Conservation (phyloP, 1,140 invertebrate genomes). For the Pogonognathellus flavescens region DNA sequence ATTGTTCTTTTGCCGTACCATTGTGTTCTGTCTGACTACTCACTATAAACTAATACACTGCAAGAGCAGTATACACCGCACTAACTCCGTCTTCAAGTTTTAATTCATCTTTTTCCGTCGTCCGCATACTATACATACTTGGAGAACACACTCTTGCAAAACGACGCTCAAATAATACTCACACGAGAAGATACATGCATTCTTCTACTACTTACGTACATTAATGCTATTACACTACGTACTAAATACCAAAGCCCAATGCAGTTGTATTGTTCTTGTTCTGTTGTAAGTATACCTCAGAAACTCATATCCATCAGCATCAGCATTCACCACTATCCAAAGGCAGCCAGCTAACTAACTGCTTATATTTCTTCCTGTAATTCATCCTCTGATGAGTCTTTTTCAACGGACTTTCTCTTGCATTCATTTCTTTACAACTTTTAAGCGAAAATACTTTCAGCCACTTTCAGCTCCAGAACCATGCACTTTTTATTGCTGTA, state of each 20-base stretch:
- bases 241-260: slow-evolving; percentile 8
- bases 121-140: not conserved
- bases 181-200: slow-evolving; percentile 14
- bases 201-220: slow-evolving; percentile 18
- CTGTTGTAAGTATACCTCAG: slow-evolving; percentile 20
- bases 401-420: slow-evolving; percentile 51
- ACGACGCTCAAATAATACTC: slow-evolving; percentile 5
- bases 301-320: slow-evolving; percentile 13
- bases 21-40: not conserved
- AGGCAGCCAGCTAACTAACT: slow-evolving; percentile 20
- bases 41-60: not conserved
- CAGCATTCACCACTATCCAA: not conserved
- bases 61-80: not conserved
- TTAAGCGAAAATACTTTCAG: slow-evolving; percentile 34
- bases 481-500: slow-evolving; percentile 43
- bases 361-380: slow-evolving; percentile 35
- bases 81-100: not conserved
- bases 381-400: slow-evolving; percentile 57
- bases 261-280: not conserved
- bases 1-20: not conserved
- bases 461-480: slow-evolving; percentile 24
- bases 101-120: not conserved
- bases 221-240: not conserved
- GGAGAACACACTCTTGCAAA: not conserved
- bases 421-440: slow-evolving; percentile 46